Evolutionary conservation across 2,797 vertebrate genomes (phyloP).

Genomic region (Alauda arvensis): DNA sequence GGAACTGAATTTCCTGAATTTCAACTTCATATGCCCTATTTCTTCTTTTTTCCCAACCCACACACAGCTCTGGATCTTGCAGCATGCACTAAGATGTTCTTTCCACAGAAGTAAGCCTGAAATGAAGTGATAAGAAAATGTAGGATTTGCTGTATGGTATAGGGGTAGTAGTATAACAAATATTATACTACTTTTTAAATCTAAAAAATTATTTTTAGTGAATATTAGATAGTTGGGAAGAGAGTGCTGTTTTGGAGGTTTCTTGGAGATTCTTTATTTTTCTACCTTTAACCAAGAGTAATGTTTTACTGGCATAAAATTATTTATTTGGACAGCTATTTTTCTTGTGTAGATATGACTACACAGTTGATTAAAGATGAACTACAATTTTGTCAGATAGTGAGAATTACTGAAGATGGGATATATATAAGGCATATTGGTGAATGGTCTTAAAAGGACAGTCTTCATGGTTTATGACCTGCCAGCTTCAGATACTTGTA

Average conservation of each 20-base stretch:
- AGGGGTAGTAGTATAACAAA: not conserved
- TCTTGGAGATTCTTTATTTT: not conserved
- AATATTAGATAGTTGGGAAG: not conserved
- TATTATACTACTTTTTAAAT: too few relatives aligned
- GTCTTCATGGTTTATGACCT: not conserved
- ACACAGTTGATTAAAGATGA: not conserved
- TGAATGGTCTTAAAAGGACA: not conserved
- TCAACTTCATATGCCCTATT: not conserved
- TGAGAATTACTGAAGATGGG: not conserved
- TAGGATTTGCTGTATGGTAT: not conserved
- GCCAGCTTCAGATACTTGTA: not conserved
- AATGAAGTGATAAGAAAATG: not conserved
- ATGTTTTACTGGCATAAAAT: not conserved
- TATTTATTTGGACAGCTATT: not conserved
- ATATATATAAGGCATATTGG: not conserved
- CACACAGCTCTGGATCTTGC: not conserved
- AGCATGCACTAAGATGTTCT: not conserved
- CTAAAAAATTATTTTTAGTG: not conserved
- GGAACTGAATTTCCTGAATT: not conserved
- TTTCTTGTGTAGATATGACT: not conserved
- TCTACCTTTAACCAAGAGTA: not conserved
- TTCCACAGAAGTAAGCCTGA: not conserved
- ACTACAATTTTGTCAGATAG: not conserved
- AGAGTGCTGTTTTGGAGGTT: not conserved
- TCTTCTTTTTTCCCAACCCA: not conserved